A percentile compares a stretch with the other conserved stretches of the same genome.
phyloP scores from a whole-genome alignment of 1,140 invertebrate species.

The Wiebesia pumilae region DNA sequence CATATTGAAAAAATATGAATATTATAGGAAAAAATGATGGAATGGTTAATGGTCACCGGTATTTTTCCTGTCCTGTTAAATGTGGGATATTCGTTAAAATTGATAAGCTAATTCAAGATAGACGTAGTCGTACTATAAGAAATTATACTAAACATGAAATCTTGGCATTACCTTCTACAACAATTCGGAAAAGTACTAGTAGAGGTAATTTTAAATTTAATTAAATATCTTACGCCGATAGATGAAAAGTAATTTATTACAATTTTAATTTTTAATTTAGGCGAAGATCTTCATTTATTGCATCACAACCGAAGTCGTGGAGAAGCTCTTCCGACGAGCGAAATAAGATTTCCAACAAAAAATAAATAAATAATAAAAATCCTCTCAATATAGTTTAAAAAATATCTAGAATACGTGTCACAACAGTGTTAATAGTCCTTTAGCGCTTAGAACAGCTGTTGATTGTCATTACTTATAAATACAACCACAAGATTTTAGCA shows the following conservation, averaged over 20 bases:
- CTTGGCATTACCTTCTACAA: slow-evolving; percentile 61
- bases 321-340: slow-evolving; percentile 67
- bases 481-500: slow-evolving; percentile 3
- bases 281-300: slow-evolving; percentile 71
- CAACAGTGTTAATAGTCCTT: slow-evolving; percentile 68
- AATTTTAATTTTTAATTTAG: slow-evolving; percentile 55
- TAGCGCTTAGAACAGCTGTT: slow-evolving; percentile 69
- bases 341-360: slow-evolving; percentile 66
- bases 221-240: neutral
- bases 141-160: slow-evolving; percentile 75
- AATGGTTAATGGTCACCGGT: slow-evolving; percentile 89
- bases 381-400: neutral
- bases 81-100: slow-evolving; percentile 94
- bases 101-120: slow-evolving; percentile 89
- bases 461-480: slow-evolving; percentile 68
- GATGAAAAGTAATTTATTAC: too few species aligned
- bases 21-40: slow-evolving; percentile 94
- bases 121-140: slow-evolving; percentile 84
- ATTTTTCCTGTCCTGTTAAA: slow-evolving; percentile 91
- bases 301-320: slow-evolving; percentile 72
- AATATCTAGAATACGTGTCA: slow-evolving; percentile 64
- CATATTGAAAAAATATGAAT: neutral
- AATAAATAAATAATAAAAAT: slow-evolving; percentile 58
- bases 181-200: slow-evolving; percentile 65
- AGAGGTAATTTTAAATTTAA: slow-evolving; percentile 5